Evolutionary conservation across 2,888 invertebrate genomes (phyloP).

Genomic region (Acholoe squamosa): DNA sequence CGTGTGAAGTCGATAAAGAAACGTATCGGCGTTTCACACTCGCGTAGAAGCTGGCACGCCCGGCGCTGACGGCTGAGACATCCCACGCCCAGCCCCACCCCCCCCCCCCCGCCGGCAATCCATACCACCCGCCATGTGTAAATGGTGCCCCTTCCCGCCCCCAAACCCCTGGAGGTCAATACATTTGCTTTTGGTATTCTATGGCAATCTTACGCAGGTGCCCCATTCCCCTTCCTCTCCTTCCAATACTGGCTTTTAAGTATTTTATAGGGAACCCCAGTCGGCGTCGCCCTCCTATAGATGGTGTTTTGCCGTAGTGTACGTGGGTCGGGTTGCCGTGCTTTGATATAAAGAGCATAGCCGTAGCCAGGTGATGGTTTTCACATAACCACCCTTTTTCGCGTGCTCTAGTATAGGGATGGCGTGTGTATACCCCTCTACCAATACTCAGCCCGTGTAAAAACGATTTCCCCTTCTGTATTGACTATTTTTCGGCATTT

Average conservation of each 20-base stretch:
- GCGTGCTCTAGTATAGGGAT: too few relatives aligned
- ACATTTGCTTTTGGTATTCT: background rate
- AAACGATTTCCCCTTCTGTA: background rate
- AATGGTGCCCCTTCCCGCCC: background rate
- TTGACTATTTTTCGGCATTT: background rate
- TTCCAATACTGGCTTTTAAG: too few relatives aligned
- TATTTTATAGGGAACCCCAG: too few relatives aligned
- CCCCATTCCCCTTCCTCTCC: background rate
- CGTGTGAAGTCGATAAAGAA: background rate
- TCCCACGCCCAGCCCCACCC: background rate
- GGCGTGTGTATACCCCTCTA: too few relatives aligned
- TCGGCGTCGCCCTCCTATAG: background rate
- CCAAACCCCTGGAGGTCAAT: background rate
- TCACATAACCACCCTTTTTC: too few relatives aligned
- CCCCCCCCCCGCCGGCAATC: background rate
- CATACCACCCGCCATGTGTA: background rate
- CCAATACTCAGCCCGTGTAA: background rate
- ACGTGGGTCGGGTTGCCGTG: too few relatives aligned
- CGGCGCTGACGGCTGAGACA: background rate
- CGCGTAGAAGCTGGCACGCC: background rate
- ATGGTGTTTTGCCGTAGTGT: too few relatives aligned
- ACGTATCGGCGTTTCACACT: slow-evolving; percentile 20
- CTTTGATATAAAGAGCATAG: too few relatives aligned
- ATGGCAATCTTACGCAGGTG: background rate
- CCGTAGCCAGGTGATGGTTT: too few relatives aligned